These are phyloP conservation scores for Eolophus roseicapilla DNA, from an alignment of 2,113 vertebrate genomes.

Conservation along the genomic window DNA sequence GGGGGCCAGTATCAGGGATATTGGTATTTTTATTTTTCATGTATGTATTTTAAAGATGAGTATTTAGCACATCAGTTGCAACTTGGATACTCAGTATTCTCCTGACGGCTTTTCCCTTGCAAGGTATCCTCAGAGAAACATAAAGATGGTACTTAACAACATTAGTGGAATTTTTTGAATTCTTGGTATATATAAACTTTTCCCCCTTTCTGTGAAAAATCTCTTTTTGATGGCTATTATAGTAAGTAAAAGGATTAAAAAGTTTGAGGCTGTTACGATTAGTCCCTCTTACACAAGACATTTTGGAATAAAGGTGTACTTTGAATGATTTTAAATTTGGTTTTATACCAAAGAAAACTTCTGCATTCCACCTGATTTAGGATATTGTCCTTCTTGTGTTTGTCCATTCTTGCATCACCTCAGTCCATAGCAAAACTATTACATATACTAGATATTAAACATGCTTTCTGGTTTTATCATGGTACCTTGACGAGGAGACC, in stretches of 20 bases:
- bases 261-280: not conserved
- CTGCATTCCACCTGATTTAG: not conserved
- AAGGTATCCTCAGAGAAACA: not conserved
- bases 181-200: not conserved
- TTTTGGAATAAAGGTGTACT: not conserved
- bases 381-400: not conserved
- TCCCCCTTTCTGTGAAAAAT: not conserved
- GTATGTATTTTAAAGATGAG: not conserved
- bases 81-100: not conserved
- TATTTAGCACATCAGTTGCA: not conserved
- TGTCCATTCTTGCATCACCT: not conserved
- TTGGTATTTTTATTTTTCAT: not conserved
- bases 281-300: not conserved
- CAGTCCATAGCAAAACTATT: not conserved
- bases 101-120: not conserved
- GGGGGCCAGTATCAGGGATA: not conserved
- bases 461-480: not conserved
- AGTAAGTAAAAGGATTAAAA: not conserved
- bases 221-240: not conserved
- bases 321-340: not conserved
- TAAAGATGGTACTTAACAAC: accelerated
- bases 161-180: not conserved
- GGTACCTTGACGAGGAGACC: not conserved
- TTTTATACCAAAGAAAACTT: not conserved
- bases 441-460: not conserved